Base-by-base conservation (phyloP, 2,113 vertebrate genomes). In the Ochotona princeps region DNA sequence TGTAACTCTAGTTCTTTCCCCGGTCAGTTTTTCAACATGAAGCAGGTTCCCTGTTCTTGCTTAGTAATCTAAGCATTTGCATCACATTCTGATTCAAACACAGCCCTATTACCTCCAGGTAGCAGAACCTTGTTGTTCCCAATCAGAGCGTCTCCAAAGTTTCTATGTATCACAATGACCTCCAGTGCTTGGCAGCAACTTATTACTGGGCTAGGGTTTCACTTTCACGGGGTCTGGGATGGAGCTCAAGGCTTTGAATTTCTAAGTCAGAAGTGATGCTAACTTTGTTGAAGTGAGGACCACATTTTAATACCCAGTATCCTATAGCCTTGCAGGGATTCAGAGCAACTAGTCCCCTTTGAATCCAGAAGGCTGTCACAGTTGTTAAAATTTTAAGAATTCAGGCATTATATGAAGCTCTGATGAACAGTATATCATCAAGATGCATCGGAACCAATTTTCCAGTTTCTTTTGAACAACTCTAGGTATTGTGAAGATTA, bases 391-490 rank as follows among this genome's bases (percentile, higher is more conserved):
- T 76, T 87, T 74, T 44, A 83, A 84, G 90, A 85, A 87, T 35
- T 92, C 26, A 79, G 38, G 66, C 35, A 83, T 44, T 75, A 90
- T 81, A 38, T 65, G 82, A 92, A 81, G 90, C 51, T 88, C 72
- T 73, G 83, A 83, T 44, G 66, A 23, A 89, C 17, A 83, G 28
- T 47, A 70, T 60, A 80, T 60, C 32, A 89, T 75, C 28, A 92
- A 47, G 49, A 60, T 66, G 66, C 73, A 93, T 7, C 49, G 20
- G 80, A 49, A n/a, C 5, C 25, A 87, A 84, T 63, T 88, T 83
- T 96, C 81, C 17, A 60, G 6, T 82, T 81, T 80, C 28, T 86
- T 94, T 84, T 93, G n/a, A 95, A 66, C 8, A 82, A 54, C 75
- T 92, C 6, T 63, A 79, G 60, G 57, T 94, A 93, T 78, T 80